Percentiles rank a stretch among this genome's conserved stretches.
phyloP scores from a whole-genome alignment of 1,140 invertebrate genomes.

The Lepidurus arcticus region DNA sequence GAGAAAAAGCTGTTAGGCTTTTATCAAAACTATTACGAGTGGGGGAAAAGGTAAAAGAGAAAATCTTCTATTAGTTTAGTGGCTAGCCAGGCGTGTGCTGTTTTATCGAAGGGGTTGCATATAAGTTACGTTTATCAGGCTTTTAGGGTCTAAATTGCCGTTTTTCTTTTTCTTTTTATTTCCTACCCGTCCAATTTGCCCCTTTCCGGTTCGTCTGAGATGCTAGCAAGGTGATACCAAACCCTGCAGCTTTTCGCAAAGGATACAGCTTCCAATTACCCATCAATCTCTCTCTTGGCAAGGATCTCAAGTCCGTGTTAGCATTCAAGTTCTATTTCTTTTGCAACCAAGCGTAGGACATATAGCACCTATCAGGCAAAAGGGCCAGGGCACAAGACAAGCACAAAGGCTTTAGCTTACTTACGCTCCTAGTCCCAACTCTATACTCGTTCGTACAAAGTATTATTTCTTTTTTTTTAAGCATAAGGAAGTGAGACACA shows the following conservation, averaged over 20 bases:
- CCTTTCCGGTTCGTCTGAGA: not conserved
- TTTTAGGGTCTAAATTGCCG: not conserved
- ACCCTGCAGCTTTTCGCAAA: not conserved
- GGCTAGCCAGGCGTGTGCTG: not conserved
- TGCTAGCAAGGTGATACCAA: not conserved
- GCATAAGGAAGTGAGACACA: not conserved
- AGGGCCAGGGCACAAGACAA: not conserved
- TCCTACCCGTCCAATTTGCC: not conserved
- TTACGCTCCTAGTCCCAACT: not conserved
- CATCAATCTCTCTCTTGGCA: slow-evolving; percentile 3
- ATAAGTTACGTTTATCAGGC: not conserved
- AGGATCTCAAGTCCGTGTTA: not conserved
- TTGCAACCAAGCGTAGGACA: not conserved
- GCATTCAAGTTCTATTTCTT: not conserved
- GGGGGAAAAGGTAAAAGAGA: not conserved
- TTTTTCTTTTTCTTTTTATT: not conserved
- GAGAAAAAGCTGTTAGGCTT: not conserved
- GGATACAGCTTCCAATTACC: slow-evolving; percentile 1
- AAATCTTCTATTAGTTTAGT: not conserved
- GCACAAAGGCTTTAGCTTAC: not conserved
- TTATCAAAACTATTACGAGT: not conserved
- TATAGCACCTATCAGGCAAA: not conserved
- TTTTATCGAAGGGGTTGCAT: not conserved
- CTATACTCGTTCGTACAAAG: not conserved
- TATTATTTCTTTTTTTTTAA: too few relatives aligned